Conservation (phyloP, 2,113 vertebrate species). For the Hippocampus zosterae region DNA sequence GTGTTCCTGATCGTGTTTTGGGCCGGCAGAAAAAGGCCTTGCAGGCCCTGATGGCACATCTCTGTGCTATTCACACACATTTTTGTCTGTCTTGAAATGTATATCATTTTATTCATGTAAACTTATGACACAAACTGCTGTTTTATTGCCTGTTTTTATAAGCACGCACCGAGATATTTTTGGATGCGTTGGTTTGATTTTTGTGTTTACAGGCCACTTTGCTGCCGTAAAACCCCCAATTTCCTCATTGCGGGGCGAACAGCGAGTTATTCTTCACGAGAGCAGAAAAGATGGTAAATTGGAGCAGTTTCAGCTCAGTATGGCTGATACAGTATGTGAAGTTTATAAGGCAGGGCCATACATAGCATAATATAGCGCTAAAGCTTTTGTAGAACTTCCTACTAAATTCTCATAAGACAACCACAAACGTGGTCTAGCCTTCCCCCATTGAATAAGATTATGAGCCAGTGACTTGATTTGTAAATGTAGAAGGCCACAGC, state of each 20-base stretch:
- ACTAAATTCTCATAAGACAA: not conserved
- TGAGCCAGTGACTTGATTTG: not conserved
- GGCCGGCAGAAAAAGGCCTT: no score
- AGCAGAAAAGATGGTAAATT: not conserved
- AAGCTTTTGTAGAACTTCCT: not conserved
- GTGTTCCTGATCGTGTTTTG: no score
- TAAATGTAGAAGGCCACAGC: not conserved
- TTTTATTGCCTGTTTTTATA: not conserved
- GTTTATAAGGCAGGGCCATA: no score
- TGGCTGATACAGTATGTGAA: not conserved
- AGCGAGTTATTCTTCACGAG: not conserved
- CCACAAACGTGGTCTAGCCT: not conserved
- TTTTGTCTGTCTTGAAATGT: no score
- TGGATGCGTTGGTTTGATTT: not conserved
- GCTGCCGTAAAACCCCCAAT: not conserved
- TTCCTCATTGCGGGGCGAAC: not conserved
- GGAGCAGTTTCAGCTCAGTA: not conserved
- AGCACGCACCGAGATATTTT: not conserved
- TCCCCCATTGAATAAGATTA: not conserved
- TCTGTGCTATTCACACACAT: no score
- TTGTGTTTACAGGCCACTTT: not conserved
- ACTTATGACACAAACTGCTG: not conserved
- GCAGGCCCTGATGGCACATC: no score
- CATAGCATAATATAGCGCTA: not conserved
- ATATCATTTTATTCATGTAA: no score